A percentile compares a stretch with the other conserved stretches of the same genome.
These are phyloP conservation scores for Bergia puertoricense DNA, from an alignment of 92 coral and sea anemone species.

Conservation along the genomic window DNA sequence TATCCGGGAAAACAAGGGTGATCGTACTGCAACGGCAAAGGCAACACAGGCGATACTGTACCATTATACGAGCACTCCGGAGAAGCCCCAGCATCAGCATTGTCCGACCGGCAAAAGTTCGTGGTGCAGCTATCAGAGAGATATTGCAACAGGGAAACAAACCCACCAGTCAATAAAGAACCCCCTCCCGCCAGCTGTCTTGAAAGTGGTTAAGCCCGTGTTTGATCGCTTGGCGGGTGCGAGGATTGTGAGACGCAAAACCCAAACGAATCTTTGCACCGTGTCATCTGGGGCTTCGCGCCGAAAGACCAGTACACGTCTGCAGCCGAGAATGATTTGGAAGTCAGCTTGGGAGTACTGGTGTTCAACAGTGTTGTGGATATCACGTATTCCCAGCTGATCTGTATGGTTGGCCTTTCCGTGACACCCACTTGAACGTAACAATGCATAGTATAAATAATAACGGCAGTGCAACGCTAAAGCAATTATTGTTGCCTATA, in stretches of 20 bases:
- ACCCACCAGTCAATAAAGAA: conserved; percentile 34
- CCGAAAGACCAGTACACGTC: conserved; percentile 40
- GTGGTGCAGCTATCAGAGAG: conserved; percentile 45
- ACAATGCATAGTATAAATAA: conserved; percentile 3
- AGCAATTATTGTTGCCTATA: background rate
- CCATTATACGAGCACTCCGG: conserved; percentile 32
- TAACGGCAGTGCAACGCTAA: background rate
- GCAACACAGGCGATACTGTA: conserved; percentile 15
- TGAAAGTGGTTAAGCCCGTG: conserved; percentile 31
- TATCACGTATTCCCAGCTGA: conserved; percentile 7
- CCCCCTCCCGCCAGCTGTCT: conserved; percentile 27
- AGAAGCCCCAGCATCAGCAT: conserved; percentile 31
- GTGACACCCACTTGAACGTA: background rate
- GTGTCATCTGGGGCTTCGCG: conserved; percentile 35
- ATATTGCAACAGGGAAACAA: conserved; percentile 9
- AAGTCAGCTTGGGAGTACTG: conserved; percentile 29
- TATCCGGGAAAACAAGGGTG: conserved; percentile 20
- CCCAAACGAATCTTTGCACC: conserved; percentile 34
- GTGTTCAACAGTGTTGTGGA: conserved; percentile 40
- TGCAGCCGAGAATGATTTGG: conserved; percentile 7
- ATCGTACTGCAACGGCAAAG: conserved; percentile 26
- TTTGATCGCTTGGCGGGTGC: conserved; percentile 10
- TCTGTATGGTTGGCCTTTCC: too few relatives aligned
- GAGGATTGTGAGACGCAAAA: conserved; percentile 41
- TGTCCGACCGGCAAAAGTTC: conserved; percentile 33